Conservation (phyloP, 2,797 vertebrate species). For the Bradypus variegatus region DNA sequence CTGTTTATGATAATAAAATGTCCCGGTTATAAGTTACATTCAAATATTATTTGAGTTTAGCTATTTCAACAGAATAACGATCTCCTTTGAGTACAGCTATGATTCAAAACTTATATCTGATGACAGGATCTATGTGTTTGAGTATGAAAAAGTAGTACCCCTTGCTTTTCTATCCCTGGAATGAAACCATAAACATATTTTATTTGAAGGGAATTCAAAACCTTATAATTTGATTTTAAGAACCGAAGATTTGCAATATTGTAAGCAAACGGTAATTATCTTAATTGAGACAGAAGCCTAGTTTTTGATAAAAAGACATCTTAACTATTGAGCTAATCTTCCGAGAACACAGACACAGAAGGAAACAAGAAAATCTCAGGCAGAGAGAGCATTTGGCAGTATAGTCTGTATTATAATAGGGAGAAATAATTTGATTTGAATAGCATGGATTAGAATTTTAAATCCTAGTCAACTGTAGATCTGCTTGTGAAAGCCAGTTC, state of each 20-base stretch:
- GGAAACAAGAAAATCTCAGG: background rate
- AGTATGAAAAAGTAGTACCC: slow-evolving; percentile 2
- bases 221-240: slow-evolving; percentile 26
- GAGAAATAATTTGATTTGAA: background rate
- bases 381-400: background rate
- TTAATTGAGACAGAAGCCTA: background rate
- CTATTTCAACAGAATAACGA: slow-evolving; percentile 38
- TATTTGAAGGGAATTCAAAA: slow-evolving; percentile 22
- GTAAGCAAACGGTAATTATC: slow-evolving; percentile 14
- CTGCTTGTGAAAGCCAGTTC: slow-evolving; percentile 6
- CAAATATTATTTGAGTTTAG: slow-evolving; percentile 2
- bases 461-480: background rate
- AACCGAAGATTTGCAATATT: slow-evolving; percentile 5
- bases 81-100: background rate
- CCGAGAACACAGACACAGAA: background rate
- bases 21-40: background rate
- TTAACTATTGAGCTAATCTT: slow-evolving; percentile 8
- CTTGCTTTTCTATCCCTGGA: slow-evolving; percentile 6
- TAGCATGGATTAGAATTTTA: background rate
- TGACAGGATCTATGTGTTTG: background rate
- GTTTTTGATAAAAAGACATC: slow-evolving; percentile 25
- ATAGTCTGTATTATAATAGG: background rate
- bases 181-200: background rate
- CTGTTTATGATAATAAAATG: slow-evolving; percentile 18
- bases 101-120: background rate